Evolutionary conservation across 2,113 vertebrate species (phyloP).

Genomic region (Genyomyrus donnyi): DNA sequence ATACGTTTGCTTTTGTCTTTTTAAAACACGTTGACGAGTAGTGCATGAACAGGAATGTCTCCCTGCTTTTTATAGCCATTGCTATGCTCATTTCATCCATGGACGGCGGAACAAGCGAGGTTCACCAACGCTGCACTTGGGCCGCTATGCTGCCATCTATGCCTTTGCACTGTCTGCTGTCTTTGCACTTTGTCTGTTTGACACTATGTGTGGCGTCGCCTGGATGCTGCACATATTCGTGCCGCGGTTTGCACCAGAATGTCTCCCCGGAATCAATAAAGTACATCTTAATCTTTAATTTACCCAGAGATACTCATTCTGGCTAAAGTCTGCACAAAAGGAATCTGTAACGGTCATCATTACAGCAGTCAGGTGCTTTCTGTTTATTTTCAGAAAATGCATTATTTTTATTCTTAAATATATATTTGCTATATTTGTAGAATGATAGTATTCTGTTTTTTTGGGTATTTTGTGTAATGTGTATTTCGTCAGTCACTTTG

Average conservation of each 20-base stretch:
- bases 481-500: not conserved
- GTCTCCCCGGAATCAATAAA: not conserved
- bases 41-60: not conserved
- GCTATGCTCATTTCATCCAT: not conserved
- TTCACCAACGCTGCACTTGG: no score
- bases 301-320: not conserved
- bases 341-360: not conserved
- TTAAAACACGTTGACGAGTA: not conserved
- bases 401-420: not conserved
- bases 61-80: not conserved
- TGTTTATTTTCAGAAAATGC: not conserved
- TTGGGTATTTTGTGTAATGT: not conserved
- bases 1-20: not conserved
- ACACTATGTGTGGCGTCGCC: not conserved
- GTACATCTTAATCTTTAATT: not conserved
- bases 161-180: not conserved
- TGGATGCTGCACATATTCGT: not conserved
- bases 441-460: not conserved
- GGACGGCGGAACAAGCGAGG: not conserved
- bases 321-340: not conserved
- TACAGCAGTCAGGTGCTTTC: not conserved
- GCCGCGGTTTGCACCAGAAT: not conserved
- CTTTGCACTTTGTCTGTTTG: not conserved
- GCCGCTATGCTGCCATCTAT: no score
- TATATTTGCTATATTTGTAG: not conserved